These are phyloP conservation scores for Fratercula arctica DNA, from an alignment of 2,797 vertebrate genomes.

Conservation along the genomic window DNA sequence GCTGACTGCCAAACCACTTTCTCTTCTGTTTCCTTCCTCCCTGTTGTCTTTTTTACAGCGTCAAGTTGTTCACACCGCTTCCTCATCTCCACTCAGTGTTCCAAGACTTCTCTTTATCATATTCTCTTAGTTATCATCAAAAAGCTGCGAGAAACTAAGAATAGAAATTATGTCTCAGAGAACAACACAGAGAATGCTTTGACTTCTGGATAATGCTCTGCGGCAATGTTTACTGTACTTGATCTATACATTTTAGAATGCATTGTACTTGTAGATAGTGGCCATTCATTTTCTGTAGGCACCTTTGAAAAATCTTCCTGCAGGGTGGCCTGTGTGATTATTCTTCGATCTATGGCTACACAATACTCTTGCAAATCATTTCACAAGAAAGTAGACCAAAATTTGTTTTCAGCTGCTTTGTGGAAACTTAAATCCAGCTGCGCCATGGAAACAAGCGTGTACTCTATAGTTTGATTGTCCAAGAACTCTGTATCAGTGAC, in stretches of 20 bases:
- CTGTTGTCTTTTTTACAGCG: neutral
- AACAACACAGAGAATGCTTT: neutral
- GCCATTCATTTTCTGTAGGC: neutral
- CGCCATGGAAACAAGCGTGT: neutral
- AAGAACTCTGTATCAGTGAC: neutral
- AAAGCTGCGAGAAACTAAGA: neutral
- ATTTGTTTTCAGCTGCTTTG: neutral
- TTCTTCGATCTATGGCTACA: neutral
- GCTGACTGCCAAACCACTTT: conserved; percentile 28
- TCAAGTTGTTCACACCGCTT: neutral
- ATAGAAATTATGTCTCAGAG: neutral
- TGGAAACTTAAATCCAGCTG: neutral
- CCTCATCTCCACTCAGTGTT: neutral
- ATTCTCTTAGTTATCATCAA: neutral
- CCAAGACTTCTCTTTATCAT: neutral
- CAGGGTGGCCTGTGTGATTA: neutral
- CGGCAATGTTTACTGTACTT: neutral
- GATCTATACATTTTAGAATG: neutral
- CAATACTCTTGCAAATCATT: neutral
- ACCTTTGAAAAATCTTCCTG: neutral
- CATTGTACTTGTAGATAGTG: neutral
- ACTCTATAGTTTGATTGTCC: neutral
- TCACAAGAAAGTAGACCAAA: neutral
- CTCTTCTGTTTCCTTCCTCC: conserved; percentile 18
- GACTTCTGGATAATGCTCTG: neutral